Conservation (phyloP, 1,140 invertebrate species). For the Drosophila tristis region DNA sequence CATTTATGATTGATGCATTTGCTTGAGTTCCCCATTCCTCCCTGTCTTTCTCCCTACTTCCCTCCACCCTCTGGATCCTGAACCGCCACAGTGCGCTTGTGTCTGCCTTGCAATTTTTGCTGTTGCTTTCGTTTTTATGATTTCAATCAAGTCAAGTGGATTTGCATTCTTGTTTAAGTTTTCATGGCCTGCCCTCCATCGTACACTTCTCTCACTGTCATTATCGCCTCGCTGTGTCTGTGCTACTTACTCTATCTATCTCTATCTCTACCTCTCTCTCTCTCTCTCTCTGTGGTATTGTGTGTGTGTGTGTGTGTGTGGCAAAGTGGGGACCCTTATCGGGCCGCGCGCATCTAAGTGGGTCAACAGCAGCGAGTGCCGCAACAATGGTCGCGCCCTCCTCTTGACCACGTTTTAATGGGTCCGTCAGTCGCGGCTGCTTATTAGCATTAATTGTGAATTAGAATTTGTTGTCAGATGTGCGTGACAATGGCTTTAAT, state of each 20-base stretch:
- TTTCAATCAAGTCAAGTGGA: slow-evolving; percentile 82
- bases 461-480: slow-evolving; percentile 42
- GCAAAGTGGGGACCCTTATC: slow-evolving; percentile 39
- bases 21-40: slow-evolving; percentile 25
- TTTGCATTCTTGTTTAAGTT: slow-evolving; percentile 67
- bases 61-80: not conserved
- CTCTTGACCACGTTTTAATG: slow-evolving; percentile 61
- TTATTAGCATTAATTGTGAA: slow-evolving; percentile 68
- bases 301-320: not conserved
- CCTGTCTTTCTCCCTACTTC: no score
- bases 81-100: slow-evolving; percentile 16
- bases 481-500: slow-evolving; percentile 54
- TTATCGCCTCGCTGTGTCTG: slow-evolving; percentile 49
- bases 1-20: slow-evolving; percentile 73
- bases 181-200: slow-evolving; percentile 43
- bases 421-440: slow-evolving; percentile 25
- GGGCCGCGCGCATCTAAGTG: slow-evolving; percentile 57
- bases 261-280: not conserved
- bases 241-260: not conserved
- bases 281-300: not conserved
- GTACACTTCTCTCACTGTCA: slow-evolving; percentile 38
- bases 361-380: slow-evolving; percentile 57
- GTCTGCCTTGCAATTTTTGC: slow-evolving; percentile 51
- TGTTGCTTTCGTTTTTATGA: slow-evolving; percentile 57
- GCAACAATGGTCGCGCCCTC: slow-evolving; percentile 20